Conservation (phyloP, 2,888 invertebrate genomes). For the Dasysyrphus tricinctus region DNA sequence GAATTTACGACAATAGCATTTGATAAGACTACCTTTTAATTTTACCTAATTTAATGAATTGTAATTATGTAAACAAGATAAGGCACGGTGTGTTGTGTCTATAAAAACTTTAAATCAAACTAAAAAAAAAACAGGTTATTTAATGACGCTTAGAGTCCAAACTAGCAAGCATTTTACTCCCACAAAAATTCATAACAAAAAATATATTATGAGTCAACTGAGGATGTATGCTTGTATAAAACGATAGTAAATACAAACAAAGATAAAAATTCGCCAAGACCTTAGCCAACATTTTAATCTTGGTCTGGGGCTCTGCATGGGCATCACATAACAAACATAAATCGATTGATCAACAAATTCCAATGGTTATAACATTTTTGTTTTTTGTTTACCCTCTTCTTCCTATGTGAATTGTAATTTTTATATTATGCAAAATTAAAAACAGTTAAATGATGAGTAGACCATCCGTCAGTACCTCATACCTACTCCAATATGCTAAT, state of each 20-base stretch:
- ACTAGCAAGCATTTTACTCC: background rate
- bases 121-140: background rate
- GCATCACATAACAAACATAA: conserved; percentile 52
- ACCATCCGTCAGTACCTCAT: background rate
- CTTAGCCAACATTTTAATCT: conserved; percentile 38
- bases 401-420: conserved; percentile 55
- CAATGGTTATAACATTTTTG: conserved; percentile 46
- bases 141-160: background rate
- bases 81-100: too few relatives aligned
- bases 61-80: background rate
- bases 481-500: conserved; percentile 34
- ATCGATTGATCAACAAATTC: conserved; percentile 68
- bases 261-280: conserved; percentile 12
- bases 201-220: background rate
- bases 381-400: conserved; percentile 26
- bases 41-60: too few relatives aligned
- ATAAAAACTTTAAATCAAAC: background rate
- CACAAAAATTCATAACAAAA: background rate
- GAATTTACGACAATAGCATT: too few relatives aligned
- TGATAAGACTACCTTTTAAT: too few relatives aligned
- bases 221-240: too few relatives aligned
- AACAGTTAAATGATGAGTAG: conserved; percentile 17
- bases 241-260: too few relatives aligned
- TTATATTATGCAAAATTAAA: conserved; percentile 54
- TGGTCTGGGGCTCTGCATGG: conserved; percentile 12